phyloP scores from a whole-genome alignment of 1,140 invertebrate genomes.

The Neodiprion fabricii region DNA sequence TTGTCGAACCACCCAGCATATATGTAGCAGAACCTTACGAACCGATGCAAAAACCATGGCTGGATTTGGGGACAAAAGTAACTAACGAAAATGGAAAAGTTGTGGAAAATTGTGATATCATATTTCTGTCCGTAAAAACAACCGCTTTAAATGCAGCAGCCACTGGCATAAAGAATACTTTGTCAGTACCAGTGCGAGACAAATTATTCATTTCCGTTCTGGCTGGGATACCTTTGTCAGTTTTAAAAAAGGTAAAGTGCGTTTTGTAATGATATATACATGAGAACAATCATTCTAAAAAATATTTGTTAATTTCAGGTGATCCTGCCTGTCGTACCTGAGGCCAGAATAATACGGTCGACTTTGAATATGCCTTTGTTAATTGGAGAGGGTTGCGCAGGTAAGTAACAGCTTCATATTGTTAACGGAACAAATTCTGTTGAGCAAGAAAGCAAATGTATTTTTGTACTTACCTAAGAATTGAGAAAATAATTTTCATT shows the following conservation, averaged over 20 bases:
- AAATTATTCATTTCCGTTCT: slow-evolving; percentile 78
- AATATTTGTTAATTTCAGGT: not conserved
- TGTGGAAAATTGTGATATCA: slow-evolving; percentile 69
- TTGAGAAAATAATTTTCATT: slow-evolving; percentile 91
- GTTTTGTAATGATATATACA: not conserved
- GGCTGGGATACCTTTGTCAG: slow-evolving; percentile 73
- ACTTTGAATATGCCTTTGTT: slow-evolving; percentile 16
- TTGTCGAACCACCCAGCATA: not conserved
- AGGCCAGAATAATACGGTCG: slow-evolving; percentile 12
- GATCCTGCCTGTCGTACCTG: slow-evolving; percentile 13
- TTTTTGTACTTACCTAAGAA: slow-evolving; percentile 50
- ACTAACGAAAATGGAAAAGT: slow-evolving; percentile 68
- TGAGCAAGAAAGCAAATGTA: not conserved
- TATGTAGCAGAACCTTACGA: slow-evolving; percentile 12
- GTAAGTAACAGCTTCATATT: not conserved
- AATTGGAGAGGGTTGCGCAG: slow-evolving; percentile 10
- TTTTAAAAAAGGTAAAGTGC: slow-evolving; percentile 70
- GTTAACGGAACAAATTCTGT: not conserved
- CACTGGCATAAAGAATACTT: slow-evolving; percentile 54
- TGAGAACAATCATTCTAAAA: not conserved
- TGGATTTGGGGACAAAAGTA: slow-evolving; percentile 63
- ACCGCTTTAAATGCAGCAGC: slow-evolving; percentile 71
- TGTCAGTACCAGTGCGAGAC: slow-evolving; percentile 49
- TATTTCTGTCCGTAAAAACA: slow-evolving; percentile 85
- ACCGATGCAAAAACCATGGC: slow-evolving; percentile 55